Percentiles rank a stretch among this genome's conserved stretches.
Evolutionary conservation across 2,113 vertebrate genomes (phyloP).

Genomic region (Leucosticte australis): DNA sequence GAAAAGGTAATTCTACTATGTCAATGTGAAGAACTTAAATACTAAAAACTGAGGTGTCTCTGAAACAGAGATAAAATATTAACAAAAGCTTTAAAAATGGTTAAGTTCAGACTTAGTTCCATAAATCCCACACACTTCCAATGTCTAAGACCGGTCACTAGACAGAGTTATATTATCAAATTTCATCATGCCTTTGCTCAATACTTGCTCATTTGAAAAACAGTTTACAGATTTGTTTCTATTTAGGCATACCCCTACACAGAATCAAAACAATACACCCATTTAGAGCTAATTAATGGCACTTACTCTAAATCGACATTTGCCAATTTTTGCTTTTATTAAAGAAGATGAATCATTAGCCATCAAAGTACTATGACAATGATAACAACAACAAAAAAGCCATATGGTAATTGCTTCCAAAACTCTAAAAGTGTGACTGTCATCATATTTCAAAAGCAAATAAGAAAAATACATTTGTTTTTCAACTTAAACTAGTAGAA

Average conservation of each 20-base stretch:
- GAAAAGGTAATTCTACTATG: neutral
- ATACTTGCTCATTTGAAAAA: neutral
- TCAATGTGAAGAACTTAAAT: neutral
- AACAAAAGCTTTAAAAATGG: neutral
- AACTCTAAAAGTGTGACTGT: neutral
- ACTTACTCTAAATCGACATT: neutral
- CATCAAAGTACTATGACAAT: neutral
- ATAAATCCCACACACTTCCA: neutral
- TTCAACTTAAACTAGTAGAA: neutral
- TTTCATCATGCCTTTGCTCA: neutral
- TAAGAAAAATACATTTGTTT: neutral
- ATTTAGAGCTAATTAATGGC: neutral
- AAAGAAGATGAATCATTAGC: neutral
- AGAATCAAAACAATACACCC: neutral
- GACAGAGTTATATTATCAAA: neutral
- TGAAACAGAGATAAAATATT: neutral
- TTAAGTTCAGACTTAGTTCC: neutral
- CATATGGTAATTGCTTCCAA: neutral
- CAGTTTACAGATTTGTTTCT: neutral
- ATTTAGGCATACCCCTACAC: neutral
- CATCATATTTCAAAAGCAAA: neutral
- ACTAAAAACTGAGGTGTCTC: neutral
- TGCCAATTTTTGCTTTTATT: neutral
- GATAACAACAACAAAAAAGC: neutral
- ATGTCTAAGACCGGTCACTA: neutral